Evolutionary conservation across 2,113 vertebrate genomes (phyloP).

Genomic region (Turnix velox): DNA sequence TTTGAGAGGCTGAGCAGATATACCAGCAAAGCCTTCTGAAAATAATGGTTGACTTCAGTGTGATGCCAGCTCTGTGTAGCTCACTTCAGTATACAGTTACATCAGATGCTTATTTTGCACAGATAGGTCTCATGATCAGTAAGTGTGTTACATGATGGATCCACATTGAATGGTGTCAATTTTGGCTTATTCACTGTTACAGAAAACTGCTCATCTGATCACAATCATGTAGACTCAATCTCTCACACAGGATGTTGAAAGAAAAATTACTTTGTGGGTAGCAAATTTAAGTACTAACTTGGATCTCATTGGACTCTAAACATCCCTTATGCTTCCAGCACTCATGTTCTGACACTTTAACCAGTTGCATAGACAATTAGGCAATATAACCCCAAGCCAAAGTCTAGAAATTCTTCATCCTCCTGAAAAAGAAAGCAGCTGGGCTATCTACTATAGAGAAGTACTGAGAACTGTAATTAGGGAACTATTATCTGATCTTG

Average conservation of each 20-base stretch:
- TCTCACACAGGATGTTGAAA: neutral
- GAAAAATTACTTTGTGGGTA: neutral
- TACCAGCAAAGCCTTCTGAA: slow-evolving; percentile 25
- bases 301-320: neutral
- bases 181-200: neutral
- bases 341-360: neutral
- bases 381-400: neutral
- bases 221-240: neutral
- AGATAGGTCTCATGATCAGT: neutral
- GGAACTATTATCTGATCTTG: neutral
- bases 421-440: neutral
- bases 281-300: neutral
- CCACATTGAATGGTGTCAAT: neutral
- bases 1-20: neutral
- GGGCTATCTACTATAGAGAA: neutral
- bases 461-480: neutral
- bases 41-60: slow-evolving; percentile 52
- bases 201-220: slow-evolving; percentile 12
- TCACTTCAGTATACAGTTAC: slow-evolving; percentile 15
- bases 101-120: neutral
- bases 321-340: neutral
- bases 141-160: neutral
- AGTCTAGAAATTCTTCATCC: neutral
- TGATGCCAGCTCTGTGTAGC: neutral
- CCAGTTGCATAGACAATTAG: neutral